Percentiles rank a stretch among this genome's conserved stretches.
These are phyloP conservation scores for Terrapene triunguis DNA, from an alignment of 2,113 vertebrate genomes.

Conservation along the genomic window DNA sequence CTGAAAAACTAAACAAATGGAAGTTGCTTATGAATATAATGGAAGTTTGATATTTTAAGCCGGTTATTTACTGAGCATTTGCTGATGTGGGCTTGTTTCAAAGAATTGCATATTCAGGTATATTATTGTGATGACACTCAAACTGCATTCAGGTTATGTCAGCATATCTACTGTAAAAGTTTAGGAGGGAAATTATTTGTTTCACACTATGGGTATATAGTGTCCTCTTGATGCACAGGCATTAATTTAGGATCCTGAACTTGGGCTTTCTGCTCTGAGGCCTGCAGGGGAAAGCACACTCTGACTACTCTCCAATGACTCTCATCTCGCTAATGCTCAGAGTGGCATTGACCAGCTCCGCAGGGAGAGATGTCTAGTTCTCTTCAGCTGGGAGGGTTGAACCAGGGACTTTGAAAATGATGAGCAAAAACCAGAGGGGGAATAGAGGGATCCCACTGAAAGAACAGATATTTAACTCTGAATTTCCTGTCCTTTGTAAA, in stretches of 20 bases:
- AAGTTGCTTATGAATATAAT: slow-evolving; percentile 69
- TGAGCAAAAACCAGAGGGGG: slow-evolving; percentile 8
- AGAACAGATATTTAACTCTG: not conserved
- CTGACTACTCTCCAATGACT: slow-evolving; percentile 24
- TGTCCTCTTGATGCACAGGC: slow-evolving; percentile 19
- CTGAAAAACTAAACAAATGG: slow-evolving; percentile 54
- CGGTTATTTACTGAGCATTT: slow-evolving; percentile 55
- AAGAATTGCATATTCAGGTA: slow-evolving; percentile 47
- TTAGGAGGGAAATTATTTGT: slow-evolving; percentile 34
- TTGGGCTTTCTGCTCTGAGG: not conserved
- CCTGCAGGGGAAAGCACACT: rapidly evolving
- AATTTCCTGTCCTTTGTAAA: not conserved
- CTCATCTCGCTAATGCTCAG: not conserved
- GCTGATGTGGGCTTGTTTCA: slow-evolving; percentile 61
- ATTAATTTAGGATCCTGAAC: slow-evolving; percentile 51
- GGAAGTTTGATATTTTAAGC: slow-evolving; percentile 42
- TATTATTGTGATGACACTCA: slow-evolving; percentile 17
- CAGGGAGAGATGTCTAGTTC: not conserved
- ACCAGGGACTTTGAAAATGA: not conserved
- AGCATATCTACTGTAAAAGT: slow-evolving; percentile 45
- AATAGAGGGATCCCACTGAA: not conserved
- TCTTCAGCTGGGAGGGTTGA: slow-evolving; percentile 35
- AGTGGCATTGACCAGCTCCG: not conserved
- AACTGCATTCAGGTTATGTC: slow-evolving; percentile 30
- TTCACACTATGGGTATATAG: slow-evolving; percentile 47